Evolutionary conservation across 2,888 invertebrate species (phyloP), one percentile per base, ranked within the genome.

Genomic region (Leptarthrus brevirostris): DNA sequence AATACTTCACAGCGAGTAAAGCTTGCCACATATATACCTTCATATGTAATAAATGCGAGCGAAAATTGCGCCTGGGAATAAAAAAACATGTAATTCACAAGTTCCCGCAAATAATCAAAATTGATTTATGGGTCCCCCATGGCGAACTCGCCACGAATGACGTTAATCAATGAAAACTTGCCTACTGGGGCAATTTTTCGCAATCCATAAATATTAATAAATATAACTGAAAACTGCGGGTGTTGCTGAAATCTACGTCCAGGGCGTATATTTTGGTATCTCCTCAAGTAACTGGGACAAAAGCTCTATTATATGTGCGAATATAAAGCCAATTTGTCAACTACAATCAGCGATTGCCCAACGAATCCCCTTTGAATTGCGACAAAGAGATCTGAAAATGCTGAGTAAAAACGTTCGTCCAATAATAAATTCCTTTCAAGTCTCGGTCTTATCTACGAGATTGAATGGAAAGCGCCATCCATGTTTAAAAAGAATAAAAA

Each of bases 391-490:
- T 16, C 34, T 36, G 36, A 61, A 61, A 61, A 20, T 22, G 61
- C 61, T 61, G 61, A 61, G 26, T 61, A 36, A 20, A 30, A 61
- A 61, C 18, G 22, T 40, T 34, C 26, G 6, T 12, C 36, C 18
- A 40, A 61, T 61, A 61, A 61, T 61, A 61, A 61, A 61, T 61
- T 61, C 61, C 61, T 40, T 61, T 61, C 61, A 61, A 61, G 61
- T 61, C 18, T 61, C 61, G 40, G 34, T 36, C 61, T 61, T 61
- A 61, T 61, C 61, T 36, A 40, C 18, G 6, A 40, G 61, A 61
- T 40, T 61, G 61, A 61, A 40, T 61, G 36, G 61, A 61, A 34
- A 40, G 61, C 16, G 61, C 61, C 30, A 18, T 24, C 24, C 30
- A 14, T 16, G n/a, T 3, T 34, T 36, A 30, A 61, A 61, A 61